Evolutionary conservation across 2,888 invertebrate genomes (phyloP).

Genomic region (Linnaemya tessellans): DNA sequence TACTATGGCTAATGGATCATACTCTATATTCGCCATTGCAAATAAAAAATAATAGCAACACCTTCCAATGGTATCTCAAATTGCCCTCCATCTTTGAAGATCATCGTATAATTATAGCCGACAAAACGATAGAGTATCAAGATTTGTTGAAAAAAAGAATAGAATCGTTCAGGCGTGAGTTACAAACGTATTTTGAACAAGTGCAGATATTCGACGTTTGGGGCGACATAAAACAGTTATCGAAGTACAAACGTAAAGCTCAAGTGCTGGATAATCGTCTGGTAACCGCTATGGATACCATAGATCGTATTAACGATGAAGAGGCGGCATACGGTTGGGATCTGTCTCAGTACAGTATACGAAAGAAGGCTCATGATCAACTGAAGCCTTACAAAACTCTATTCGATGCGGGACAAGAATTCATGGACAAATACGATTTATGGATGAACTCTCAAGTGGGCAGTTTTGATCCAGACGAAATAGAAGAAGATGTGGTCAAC

Average conservation of each 20-base stretch:
- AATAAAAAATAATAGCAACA: conserved; percentile 93
- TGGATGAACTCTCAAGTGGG: conserved; percentile 95
- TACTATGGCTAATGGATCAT: conserved; percentile 93
- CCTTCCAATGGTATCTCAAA: conserved; percentile 94
- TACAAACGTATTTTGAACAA: conserved; percentile 91
- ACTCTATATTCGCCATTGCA: conserved; percentile 91
- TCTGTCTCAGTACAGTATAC: conserved; percentile 92
- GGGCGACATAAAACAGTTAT: conserved; percentile 92
- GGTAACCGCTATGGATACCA: conserved; percentile 89
- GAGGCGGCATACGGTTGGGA: conserved; percentile 95
- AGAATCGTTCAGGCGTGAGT: conserved; percentile 91
- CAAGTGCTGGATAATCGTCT: conserved; percentile 88
- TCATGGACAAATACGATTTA: conserved; percentile 90
- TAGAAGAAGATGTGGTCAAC: conserved; percentile 86
- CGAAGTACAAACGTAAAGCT: conserved; percentile 92
- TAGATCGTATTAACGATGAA: conserved; percentile 95
- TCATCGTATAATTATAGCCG: conserved; percentile 90
- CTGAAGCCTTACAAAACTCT: conserved; percentile 93
- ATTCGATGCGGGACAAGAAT: conserved; percentile 95
- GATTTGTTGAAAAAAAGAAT: conserved; percentile 90
- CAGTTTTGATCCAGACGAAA: conserved; percentile 93
- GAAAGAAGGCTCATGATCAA: conserved; percentile 91
- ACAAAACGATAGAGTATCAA: conserved; percentile 94
- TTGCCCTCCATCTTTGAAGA: conserved; percentile 93
- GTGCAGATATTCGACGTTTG: conserved; percentile 93